These are phyloP conservation scores for Anarsia innoxiella DNA, from an alignment of 2,888 invertebrate genomes.

Conservation along the genomic window DNA sequence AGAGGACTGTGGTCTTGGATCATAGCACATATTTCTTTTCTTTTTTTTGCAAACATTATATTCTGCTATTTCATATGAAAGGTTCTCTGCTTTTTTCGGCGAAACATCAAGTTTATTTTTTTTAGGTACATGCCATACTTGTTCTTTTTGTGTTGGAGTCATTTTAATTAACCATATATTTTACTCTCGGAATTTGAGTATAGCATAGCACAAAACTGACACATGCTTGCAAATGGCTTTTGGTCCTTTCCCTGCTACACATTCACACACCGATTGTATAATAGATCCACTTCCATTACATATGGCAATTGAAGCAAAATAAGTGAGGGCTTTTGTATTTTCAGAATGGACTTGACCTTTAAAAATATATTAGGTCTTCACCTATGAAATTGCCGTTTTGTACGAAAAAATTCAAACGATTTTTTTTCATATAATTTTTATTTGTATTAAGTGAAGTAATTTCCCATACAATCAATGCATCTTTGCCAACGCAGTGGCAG, in stretches of 20 bases:
- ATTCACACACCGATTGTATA: slow-evolving; percentile 10
- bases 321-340: slow-evolving; percentile 6
- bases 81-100: slow-evolving; percentile 10
- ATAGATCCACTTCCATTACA: slow-evolving; percentile 3
- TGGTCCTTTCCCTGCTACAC: slow-evolving; percentile 9
- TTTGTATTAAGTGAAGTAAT: too few relatives aligned
- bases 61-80: slow-evolving; percentile 9
- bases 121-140: slow-evolving; percentile 11
- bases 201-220: slow-evolving; percentile 11
- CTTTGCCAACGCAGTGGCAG: too few relatives aligned
- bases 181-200: slow-evolving; percentile 2
- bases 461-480: too few relatives aligned
- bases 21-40: not conserved
- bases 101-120: slow-evolving; percentile 9
- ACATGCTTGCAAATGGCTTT: slow-evolving; percentile 11
- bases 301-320: slow-evolving; percentile 9
- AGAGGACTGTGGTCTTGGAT: not conserved
- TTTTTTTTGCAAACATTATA: not conserved
- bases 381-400: too few relatives aligned
- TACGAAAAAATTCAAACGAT: too few relatives aligned
- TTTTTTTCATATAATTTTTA: too few relatives aligned
- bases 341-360: not conserved
- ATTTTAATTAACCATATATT: not conserved
- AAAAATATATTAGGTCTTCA: too few relatives aligned
- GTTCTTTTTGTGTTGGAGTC: slow-evolving; percentile 11